Percentiles rank a stretch among this genome's conserved stretches.
Conservation (phyloP, 2,888 invertebrate species). For the Peribatodes rhomboidaria region DNA sequence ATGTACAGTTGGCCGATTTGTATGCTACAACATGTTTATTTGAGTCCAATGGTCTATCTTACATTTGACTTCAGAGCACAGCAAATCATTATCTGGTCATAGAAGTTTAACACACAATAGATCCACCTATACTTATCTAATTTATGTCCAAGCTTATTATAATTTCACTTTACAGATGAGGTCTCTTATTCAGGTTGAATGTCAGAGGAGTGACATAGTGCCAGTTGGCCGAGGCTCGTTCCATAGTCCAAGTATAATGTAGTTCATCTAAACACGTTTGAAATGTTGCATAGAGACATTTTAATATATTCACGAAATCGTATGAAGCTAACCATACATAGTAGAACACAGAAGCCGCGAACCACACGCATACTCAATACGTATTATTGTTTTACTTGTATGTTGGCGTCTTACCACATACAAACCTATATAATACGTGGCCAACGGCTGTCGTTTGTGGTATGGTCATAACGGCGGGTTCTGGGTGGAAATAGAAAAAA, state of each 20-base stretch:
- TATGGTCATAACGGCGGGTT: conserved; percentile 77
- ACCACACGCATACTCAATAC: conserved; percentile 2
- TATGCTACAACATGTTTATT: neutral
- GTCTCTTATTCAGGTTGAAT: neutral
- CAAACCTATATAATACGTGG: conserved; percentile 78
- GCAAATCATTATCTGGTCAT: too few species aligned
- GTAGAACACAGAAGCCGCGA: conserved; percentile 8
- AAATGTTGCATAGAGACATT: neutral
- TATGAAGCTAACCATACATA: conserved; percentile 9
- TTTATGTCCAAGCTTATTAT: neutral
- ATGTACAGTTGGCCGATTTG: neutral
- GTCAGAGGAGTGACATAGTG: neutral
- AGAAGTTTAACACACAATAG: too few species aligned
- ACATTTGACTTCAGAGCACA: neutral
- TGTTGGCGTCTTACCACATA: conserved; percentile 86
- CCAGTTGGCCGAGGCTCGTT: neutral
- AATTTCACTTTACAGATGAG: neutral
- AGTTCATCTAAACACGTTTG: neutral
- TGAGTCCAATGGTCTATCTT: neutral
- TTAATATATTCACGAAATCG: neutral
- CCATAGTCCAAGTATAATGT: neutral
- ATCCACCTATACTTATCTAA: too few species aligned
- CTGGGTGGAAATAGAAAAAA: conserved; percentile 79
- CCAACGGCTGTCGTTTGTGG: conserved; percentile 62
- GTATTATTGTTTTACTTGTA: conserved; percentile 62